Conservation (phyloP, 2,113 vertebrate genomes). For the Fregata magnificens region DNA sequence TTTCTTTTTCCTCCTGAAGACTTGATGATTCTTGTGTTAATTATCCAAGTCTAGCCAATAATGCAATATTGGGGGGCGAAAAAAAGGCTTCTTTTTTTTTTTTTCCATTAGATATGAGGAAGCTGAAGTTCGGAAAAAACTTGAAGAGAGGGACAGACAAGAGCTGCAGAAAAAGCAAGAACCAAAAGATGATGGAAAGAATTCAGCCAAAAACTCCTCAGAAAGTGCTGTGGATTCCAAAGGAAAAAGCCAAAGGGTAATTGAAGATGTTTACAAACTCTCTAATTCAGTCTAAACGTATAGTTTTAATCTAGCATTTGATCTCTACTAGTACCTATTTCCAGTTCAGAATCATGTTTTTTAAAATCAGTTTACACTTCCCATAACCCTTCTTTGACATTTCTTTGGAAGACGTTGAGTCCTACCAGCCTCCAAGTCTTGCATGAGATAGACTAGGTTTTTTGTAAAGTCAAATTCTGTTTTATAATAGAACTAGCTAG, state of each 20-base stretch:
- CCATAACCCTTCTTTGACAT: background rate
- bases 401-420: background rate
- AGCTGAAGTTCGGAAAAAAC: conserved; percentile 92
- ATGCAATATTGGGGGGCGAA: background rate
- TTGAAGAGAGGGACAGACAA: conserved; percentile 91
- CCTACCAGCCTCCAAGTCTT: background rate
- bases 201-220: conserved; percentile 61
- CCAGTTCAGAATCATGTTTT: background rate
- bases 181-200: conserved; percentile 74
- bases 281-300: background rate
- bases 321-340: background rate
- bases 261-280: background rate
- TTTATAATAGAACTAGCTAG: background rate
- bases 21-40: background rate
- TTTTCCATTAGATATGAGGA: conserved; percentile 88
- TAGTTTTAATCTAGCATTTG: background rate
- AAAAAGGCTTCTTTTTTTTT: background rate
- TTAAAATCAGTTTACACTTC: background rate
- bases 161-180: conserved; percentile 84
- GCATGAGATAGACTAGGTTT: background rate
- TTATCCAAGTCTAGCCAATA: background rate
- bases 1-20: background rate
- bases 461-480: background rate
- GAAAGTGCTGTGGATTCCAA: conserved; percentile 73
- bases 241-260: conserved; percentile 81